Evolutionary conservation across 2,113 vertebrate species (phyloP).

Genomic region (Seriola rivoliana): DNA sequence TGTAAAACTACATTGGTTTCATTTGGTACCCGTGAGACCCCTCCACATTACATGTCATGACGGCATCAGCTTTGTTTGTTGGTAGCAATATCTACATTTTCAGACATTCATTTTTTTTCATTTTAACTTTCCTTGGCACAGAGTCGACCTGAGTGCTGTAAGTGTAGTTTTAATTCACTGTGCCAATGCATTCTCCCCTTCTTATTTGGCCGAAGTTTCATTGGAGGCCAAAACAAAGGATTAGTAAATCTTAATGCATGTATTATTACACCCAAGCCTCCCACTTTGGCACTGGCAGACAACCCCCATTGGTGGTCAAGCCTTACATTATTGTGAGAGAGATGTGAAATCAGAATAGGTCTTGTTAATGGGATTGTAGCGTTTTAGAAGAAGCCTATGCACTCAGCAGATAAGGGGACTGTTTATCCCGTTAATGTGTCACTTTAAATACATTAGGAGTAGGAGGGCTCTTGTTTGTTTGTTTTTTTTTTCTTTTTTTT

Average conservation of each 20-base stretch:
- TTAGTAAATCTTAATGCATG: slow-evolving; percentile 75
- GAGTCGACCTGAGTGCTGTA: slow-evolving; percentile 2
- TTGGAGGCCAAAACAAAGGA: slow-evolving; percentile 63
- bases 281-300: slow-evolving; percentile 55
- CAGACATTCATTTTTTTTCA: not conserved
- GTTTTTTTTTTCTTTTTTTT: slow-evolving; percentile 34
- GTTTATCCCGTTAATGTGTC: slow-evolving; percentile 89
- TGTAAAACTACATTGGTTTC: not conserved
- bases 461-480: slow-evolving; percentile 51
- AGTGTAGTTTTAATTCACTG: slow-evolving; percentile 8
- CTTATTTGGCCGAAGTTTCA: slow-evolving; percentile 58
- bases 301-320: slow-evolving; percentile 47
- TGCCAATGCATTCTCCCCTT: slow-evolving; percentile 13
- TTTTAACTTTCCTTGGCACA: not conserved
- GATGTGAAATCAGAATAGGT: slow-evolving; percentile 78
- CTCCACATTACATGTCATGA: not conserved
- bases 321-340: slow-evolving; percentile 53
- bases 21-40: not conserved
- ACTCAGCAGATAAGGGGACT: slow-evolving; percentile 83
- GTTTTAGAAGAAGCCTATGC: slow-evolving; percentile 78
- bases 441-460: slow-evolving; percentile 87
- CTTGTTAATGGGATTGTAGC: slow-evolving; percentile 85
- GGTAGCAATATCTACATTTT: not conserved
- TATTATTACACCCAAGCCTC: slow-evolving; percentile 56
- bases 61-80: not conserved